Conservation (phyloP, 1,140 invertebrate species). For the Onthophagus taurus region DNA sequence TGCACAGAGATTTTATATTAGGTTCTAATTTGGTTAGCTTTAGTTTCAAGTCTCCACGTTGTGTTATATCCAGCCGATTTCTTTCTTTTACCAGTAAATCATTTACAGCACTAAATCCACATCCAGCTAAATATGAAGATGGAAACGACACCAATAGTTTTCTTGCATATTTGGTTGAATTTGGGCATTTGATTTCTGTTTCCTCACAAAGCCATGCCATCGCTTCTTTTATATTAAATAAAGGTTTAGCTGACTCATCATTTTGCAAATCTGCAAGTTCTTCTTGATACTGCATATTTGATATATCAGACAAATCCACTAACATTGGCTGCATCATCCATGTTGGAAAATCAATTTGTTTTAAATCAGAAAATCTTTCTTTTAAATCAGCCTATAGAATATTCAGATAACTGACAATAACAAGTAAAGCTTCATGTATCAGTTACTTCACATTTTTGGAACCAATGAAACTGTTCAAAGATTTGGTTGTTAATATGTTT, state of each 20-base stretch:
- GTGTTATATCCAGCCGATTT: too few relatives aligned
- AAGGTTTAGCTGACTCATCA: too few relatives aligned
- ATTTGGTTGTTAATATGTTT: constrained; percentile 20
- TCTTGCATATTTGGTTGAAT: constrained; percentile 2
- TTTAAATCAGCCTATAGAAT: constrained; percentile 13
- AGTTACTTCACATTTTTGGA: constrained; percentile 18
- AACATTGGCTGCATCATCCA: constrained; percentile 16
- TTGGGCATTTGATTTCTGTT: too few relatives aligned
- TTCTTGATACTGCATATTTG: too few relatives aligned
- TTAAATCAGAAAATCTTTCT: constrained; percentile 18
- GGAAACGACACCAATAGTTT: background rate
- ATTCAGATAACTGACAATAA: constrained; percentile 17
- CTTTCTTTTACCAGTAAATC: too few relatives aligned
- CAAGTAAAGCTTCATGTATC: too few relatives aligned
- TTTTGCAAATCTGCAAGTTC: too few relatives aligned
- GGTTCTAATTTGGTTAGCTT: constrained; percentile 13
- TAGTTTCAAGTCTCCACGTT: constrained; percentile 18
- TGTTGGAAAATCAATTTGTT: constrained; percentile 18
- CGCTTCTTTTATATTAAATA: too few relatives aligned
- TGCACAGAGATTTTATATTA: constrained; percentile 10
- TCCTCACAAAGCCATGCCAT: too few relatives aligned
- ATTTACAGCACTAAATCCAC: too few relatives aligned
- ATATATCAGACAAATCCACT: constrained; percentile 20
- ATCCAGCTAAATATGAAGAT: background rate
- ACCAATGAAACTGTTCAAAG: constrained; percentile 20